Base-by-base conservation (phyloP, 2,113 vertebrate genomes). In the Geococcyx californianus region DNA sequence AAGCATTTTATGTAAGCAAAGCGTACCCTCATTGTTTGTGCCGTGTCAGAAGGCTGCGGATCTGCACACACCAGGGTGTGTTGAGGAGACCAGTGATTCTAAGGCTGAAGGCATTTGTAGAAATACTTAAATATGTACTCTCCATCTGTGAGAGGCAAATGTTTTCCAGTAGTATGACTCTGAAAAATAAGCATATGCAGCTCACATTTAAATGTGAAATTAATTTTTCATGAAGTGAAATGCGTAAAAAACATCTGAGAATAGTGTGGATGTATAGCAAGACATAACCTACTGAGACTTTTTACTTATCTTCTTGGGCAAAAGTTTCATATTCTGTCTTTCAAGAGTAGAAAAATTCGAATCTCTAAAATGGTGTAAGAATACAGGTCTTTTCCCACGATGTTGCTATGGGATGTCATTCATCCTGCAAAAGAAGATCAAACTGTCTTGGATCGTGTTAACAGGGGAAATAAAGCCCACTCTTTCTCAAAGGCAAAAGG, bases 1-100 rank as follows among this genome's bases (percentile, higher is more conserved):
- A 84, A 84, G 87, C 66, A 52, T 91, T 88, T 91, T 72, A 69
- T 84, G 63, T 85, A 47, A 95, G 92, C 81, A 84, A 36, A 36
- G 72, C 51, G 13, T 29, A 16, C 59, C 2, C 3, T 17, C 77
- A 68, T 28, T 60, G 9, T 18, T 87, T 62, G 66, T 93, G 93
- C 81, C 45, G 9, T 55, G 60, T 87, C 75, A 4, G 45, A 58
- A 55, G 52, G 51, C 56, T 3, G 2, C 47, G 59, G 60, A 73
- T 36, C 67, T 74, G 82, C 45, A 34, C 17, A 4, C 47, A 5
- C 17, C 70, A 12, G 52, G 25, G 38, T 36, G 47, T 42, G 58
- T n/a, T n/a, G n/a, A n/a, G n/a, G 77, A 84, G 60, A 67, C n/a
- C 18, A 7, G 25, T 9, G 24, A n/a, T 79, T 75, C 52, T 56